Conservation (phyloP, 2,113 vertebrate genomes). For the Oxygymnocypris stewartii region DNA sequence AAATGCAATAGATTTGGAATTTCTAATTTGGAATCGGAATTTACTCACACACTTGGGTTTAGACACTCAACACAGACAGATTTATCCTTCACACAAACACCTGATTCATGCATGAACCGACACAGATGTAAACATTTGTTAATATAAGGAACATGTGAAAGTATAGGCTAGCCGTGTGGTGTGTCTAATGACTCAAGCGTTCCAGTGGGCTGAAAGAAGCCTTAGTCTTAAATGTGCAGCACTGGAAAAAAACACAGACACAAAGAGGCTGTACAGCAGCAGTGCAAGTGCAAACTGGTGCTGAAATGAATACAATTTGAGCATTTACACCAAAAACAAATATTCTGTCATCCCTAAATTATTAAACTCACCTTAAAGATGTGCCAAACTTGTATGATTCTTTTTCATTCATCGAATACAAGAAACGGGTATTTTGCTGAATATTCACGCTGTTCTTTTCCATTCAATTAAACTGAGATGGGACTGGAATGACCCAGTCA, state of each 20-base stretch:
- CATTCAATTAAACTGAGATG: not conserved
- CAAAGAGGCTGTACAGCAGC: slow-evolving; percentile 56
- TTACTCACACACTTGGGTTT: not conserved
- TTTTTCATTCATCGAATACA: not conserved
- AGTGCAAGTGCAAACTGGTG: not conserved
- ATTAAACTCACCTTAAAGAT: not conserved
- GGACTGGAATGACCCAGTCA: not conserved
- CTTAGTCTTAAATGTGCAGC: slow-evolving; percentile 50
- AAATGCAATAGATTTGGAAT: not conserved
- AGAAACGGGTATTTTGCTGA: not conserved
- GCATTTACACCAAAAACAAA: not conserved
- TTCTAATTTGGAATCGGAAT: not conserved
- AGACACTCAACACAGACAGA: slow-evolving; percentile 10
- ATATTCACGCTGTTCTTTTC: not conserved
- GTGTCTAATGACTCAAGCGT: slow-evolving; percentile 54
- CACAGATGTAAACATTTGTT: not conserved
- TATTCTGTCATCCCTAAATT: not conserved
- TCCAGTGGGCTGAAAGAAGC: slow-evolving; percentile 58
- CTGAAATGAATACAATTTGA: not conserved
- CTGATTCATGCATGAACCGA: slow-evolving; percentile 51
- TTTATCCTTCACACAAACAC: slow-evolving; percentile 46
- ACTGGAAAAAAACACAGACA: slow-evolving; percentile 40
- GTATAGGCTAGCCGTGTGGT: slow-evolving; percentile 51
- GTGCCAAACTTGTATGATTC: not conserved
- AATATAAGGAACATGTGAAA: slow-evolving; percentile 39